These are phyloP conservation scores for Grantiella picta DNA, from an alignment of 2,113 vertebrate genomes.

Conservation along the genomic window DNA sequence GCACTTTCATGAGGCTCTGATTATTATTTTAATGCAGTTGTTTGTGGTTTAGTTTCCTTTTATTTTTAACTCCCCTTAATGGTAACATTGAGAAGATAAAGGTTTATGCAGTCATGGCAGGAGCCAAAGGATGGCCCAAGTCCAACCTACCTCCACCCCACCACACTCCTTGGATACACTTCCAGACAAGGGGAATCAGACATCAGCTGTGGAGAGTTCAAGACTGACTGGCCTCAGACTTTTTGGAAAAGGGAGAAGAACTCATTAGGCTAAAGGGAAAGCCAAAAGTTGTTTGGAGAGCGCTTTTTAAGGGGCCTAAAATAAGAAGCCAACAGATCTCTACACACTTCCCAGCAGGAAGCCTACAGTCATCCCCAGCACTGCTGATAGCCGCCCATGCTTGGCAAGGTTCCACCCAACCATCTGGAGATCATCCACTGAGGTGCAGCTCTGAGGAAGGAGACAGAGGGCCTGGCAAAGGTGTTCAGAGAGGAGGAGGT, in stretches of 20 bases:
- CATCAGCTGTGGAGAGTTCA: neutral
- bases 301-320: neutral
- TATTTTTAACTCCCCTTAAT: neutral
- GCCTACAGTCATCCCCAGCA: neutral
- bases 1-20: neutral
- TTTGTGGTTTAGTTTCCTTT: constrained; percentile 22
- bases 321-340: neutral
- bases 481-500: neutral
- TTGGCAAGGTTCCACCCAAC: neutral
- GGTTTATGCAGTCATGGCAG: neutral
- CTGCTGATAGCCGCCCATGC: neutral
- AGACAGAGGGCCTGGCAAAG: neutral
- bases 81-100: neutral
- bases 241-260: neutral
- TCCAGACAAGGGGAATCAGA: neutral
- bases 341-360: neutral
- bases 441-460: neutral
- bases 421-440: neutral
- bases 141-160: constrained; percentile 20
- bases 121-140: neutral
- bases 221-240: neutral
- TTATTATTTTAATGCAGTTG: constrained; percentile 49
- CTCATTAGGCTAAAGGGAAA: neutral
- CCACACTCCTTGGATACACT: fast-evolving
- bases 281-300: neutral